Evolutionary conservation across 2,888 invertebrate species (phyloP).

Genomic region (Drosophila bunnanda): DNA sequence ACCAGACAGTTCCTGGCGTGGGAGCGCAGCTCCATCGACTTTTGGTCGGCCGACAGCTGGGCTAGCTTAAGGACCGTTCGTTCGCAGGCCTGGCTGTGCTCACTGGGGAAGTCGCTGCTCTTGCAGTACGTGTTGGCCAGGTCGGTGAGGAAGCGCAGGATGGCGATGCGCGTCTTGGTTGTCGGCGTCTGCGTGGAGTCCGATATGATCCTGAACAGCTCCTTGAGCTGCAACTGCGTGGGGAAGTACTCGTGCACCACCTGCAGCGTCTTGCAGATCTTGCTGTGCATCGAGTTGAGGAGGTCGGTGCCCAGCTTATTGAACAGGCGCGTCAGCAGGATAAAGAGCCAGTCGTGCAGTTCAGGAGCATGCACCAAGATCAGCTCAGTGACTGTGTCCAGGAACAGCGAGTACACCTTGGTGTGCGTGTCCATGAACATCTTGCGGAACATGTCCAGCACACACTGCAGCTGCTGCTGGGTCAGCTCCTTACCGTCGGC

Average conservation of each 20-base stretch:
- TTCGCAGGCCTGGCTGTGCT: conserved; percentile 82
- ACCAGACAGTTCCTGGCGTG: conserved; percentile 90
- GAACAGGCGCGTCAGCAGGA: conserved; percentile 93
- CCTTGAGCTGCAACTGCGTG: conserved; percentile 88
- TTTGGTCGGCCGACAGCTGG: conserved; percentile 89
- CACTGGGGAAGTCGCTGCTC: conserved; percentile 84
- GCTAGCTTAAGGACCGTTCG: conserved; percentile 91
- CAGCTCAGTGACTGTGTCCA: conserved; percentile 96
- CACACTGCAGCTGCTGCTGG: conserved; percentile 88
- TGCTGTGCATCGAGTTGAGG: conserved; percentile 95
- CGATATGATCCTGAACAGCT: conserved; percentile 91
- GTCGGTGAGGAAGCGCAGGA: conserved; percentile 90
- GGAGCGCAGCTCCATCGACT: conserved; percentile 89
- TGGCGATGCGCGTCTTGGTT: conserved; percentile 91
- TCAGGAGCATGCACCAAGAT: conserved; percentile 94
- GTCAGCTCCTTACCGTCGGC: conserved; percentile 87
- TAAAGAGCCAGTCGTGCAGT: conserved; percentile 96
- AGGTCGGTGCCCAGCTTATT: conserved; percentile 96
- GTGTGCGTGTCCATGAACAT: conserved; percentile 99
- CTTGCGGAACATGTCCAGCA: conserved; percentile 97
- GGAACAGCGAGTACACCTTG: conserved; percentile 95
- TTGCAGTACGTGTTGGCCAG: conserved; percentile 88
- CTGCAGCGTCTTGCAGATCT: conserved; percentile 94
- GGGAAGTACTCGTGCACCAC: conserved; percentile 90
- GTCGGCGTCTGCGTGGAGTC: conserved; percentile 97